Percentiles rank a stretch among this genome's conserved stretches.
These are phyloP conservation scores for Parus major DNA, from an alignment of 2,113 vertebrate genomes.

Conservation along the genomic window DNA sequence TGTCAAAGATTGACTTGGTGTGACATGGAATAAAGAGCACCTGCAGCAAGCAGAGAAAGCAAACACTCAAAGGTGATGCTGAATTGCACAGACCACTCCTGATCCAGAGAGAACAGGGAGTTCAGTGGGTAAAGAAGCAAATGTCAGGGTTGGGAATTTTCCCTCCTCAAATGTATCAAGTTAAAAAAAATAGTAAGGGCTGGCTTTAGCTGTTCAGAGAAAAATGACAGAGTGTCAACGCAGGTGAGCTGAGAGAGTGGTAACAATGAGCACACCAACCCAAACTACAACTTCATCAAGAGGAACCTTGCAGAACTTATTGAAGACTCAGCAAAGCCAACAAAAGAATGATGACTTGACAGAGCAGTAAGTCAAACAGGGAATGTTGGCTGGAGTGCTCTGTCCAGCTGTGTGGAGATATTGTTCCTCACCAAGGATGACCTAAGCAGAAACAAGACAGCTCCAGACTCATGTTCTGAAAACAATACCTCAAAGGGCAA, in stretches of 20 bases:
- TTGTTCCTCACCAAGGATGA: not conserved
- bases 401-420: not conserved
- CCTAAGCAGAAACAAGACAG: not conserved
- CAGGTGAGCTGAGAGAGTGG: not conserved
- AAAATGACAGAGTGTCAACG: not conserved
- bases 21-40: not conserved
- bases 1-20: not conserved
- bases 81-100: not conserved
- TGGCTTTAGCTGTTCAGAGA: not conserved
- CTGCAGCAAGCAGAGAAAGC: not conserved
- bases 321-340: not conserved
- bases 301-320: not conserved
- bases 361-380: not conserved
- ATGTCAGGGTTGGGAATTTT: not conserved
- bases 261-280: not conserved
- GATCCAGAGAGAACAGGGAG: not conserved
- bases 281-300: not conserved
- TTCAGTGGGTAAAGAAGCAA: not conserved
- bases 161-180: not conserved
- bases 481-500: not conserved
- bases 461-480: not conserved
- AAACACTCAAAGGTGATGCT: not conserved
- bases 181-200: not conserved
- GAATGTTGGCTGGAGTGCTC: not conserved
- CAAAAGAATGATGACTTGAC: not conserved